Conservation (phyloP, 2,797 vertebrate genomes). For the Chelidonichthys spinosus region DNA sequence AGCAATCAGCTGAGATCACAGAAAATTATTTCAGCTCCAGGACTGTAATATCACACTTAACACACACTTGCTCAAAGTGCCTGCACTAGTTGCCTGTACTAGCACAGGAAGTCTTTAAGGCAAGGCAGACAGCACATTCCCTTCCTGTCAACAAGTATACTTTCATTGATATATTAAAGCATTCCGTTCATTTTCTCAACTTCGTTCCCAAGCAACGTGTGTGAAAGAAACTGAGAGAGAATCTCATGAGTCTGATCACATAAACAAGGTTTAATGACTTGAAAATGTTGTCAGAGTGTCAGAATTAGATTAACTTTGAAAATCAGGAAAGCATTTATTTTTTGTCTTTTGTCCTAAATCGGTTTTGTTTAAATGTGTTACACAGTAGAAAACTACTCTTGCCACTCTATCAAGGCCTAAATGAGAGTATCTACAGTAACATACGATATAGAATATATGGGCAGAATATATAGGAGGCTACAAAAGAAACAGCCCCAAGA, state of each 20-base stretch:
- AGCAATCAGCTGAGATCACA: conserved; percentile 38
- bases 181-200: conserved; percentile 2
- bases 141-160: conserved; percentile 5
- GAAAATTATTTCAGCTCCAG: conserved; percentile 25
- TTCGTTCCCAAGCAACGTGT: not conserved
- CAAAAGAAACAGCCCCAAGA: conserved; percentile 55
- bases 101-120: not conserved
- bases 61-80: conserved; percentile 5
- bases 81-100: not conserved
- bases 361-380: not conserved
- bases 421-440: conserved; percentile 18
- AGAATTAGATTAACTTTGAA: not conserved
- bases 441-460: conserved; percentile 24
- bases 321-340: not conserved
- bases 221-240: not conserved
- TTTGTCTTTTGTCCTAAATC: not conserved
- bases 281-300: not conserved
- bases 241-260: not conserved
- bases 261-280: not conserved
- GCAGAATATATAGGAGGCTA: conserved; percentile 46
- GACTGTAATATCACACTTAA: conserved; percentile 24
- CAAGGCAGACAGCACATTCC: conserved; percentile 2
- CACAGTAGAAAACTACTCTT: not conserved
- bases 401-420: not conserved
- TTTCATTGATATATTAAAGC: not conserved